phyloP scores from a whole-genome alignment of 2,797 vertebrate species.

The Gobionotothen gibberifrons region DNA sequence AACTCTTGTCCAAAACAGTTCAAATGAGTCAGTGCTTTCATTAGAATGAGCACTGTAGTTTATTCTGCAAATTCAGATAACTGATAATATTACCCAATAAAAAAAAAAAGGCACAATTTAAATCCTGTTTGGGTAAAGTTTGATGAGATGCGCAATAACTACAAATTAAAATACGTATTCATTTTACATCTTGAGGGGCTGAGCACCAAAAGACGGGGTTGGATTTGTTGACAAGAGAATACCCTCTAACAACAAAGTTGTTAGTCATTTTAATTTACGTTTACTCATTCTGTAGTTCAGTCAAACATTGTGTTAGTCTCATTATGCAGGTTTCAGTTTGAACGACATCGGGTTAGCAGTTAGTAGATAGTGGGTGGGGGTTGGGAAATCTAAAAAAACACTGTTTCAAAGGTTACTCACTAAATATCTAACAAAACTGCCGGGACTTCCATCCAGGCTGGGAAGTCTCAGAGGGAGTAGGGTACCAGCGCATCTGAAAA shows the following conservation, averaged over 20 bases:
- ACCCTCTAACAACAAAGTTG: slow-evolving; percentile 12
- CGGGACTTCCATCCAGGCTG: slow-evolving; percentile 99
- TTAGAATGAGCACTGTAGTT: too few relatives aligned
- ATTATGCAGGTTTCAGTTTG: slow-evolving; percentile 35
- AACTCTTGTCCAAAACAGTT: not conserved
- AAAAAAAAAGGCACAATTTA: too few relatives aligned
- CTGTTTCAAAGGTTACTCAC: slow-evolving; percentile 86
- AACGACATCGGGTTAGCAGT: slow-evolving; percentile 32
- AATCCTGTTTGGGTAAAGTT: not conserved
- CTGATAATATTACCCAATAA: too few relatives aligned
- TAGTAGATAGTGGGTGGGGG: slow-evolving; percentile 6
- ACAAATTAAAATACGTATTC: not conserved
- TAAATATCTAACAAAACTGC: slow-evolving; percentile 95
- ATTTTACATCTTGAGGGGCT: not conserved
- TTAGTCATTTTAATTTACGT: not conserved
- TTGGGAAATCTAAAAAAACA: slow-evolving; percentile 32
- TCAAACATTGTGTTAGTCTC: slow-evolving; percentile 17
- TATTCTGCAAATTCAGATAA: not conserved
- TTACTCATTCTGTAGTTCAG: slow-evolving; percentile 16
- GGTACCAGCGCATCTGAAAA: slow-evolving; percentile 98
- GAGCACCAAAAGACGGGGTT: not conserved
- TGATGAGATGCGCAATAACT: too few relatives aligned
- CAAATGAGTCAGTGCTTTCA: not conserved
- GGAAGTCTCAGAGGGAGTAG: slow-evolving; percentile 92
- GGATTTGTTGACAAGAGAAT: not conserved